Conservation (phyloP, 2,888 invertebrate species). For the Acronicta psi region DNA sequence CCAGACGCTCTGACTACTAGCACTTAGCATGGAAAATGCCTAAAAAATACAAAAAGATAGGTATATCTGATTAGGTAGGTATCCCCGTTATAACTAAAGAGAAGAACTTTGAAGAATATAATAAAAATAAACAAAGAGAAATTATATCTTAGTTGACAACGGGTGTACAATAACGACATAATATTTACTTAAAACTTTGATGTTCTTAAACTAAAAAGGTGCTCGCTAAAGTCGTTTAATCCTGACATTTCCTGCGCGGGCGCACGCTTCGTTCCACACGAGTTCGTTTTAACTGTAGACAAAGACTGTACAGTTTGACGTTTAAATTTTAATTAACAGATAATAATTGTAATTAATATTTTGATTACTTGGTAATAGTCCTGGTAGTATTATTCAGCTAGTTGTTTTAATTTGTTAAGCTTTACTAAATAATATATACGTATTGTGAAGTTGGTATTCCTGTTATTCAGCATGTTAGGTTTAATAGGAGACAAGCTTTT, state of each 20-base stretch:
- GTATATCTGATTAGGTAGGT: no score
- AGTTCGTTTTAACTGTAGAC: conserved; percentile 28
- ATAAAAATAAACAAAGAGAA: no score
- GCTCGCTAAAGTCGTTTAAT: conserved; percentile 50
- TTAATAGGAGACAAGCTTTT: no score
- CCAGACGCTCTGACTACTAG: no score
- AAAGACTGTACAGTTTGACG: conserved; percentile 24
- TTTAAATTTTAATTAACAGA: conserved; percentile 26
- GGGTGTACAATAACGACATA: not conserved
- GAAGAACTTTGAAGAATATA: no score
- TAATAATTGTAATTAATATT: conserved; percentile 9
- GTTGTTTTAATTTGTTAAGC: not conserved
- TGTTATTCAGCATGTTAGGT: no score
- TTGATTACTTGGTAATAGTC: not conserved
- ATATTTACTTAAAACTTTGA: conserved; percentile 12
- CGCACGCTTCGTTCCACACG: conserved; percentile 69
- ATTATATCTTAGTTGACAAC: no score
- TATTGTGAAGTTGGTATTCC: no score
- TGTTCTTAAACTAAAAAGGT: conserved; percentile 30
- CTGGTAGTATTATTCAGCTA: not conserved
- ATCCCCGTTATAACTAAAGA: no score
- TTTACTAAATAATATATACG: no score
- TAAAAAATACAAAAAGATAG: no score
- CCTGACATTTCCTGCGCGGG: conserved; percentile 60
- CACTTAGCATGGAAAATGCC: no score